These are phyloP conservation scores for Holacanthella duospinosa DNA, from an alignment of 2,888 invertebrate species.

Conservation along the genomic window DNA sequence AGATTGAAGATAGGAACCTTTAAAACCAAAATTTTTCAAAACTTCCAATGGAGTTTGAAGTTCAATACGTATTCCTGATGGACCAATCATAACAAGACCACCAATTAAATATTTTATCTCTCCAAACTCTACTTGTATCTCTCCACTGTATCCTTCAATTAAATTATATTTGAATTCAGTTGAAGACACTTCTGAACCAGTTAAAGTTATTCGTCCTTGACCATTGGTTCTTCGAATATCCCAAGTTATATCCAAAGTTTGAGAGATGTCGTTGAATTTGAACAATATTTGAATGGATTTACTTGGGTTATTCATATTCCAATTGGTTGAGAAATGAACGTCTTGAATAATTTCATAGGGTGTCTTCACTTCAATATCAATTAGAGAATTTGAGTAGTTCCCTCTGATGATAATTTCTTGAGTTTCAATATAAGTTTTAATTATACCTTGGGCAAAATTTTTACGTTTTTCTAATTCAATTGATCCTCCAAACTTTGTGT, in stretches of 20 bases:
- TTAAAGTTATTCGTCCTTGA: background rate
- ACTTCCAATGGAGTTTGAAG: slow-evolving; percentile 27
- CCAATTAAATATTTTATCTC: slow-evolving; percentile 23
- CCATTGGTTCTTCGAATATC: background rate
- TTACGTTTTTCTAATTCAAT: background rate
- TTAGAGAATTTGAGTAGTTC: slow-evolving; percentile 12
- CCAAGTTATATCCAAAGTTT: background rate
- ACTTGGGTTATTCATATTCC: slow-evolving; percentile 26
- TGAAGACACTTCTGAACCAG: background rate
- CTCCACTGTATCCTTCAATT: slow-evolving; percentile 19
- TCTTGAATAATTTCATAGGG: slow-evolving; percentile 29
- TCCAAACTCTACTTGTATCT: slow-evolving; percentile 16
- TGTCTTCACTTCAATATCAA: slow-evolving; percentile 26
- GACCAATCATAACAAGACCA: slow-evolving; percentile 17
- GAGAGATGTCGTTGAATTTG: background rate
- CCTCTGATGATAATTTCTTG: background rate
- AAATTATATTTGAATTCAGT: slow-evolving; percentile 29
- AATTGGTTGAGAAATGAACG: slow-evolving; percentile 23
- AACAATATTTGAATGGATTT: background rate
- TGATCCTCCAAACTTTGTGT: background rate
- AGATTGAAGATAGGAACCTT: slow-evolving; percentile 11
- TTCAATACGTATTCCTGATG: slow-evolving; percentile 18
- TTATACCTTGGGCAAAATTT: background rate
- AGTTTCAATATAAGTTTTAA: background rate
- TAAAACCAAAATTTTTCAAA: slow-evolving; percentile 21